Base-by-base conservation (phyloP, 2,888 invertebrate genomes). In the Noctua janthina region DNA sequence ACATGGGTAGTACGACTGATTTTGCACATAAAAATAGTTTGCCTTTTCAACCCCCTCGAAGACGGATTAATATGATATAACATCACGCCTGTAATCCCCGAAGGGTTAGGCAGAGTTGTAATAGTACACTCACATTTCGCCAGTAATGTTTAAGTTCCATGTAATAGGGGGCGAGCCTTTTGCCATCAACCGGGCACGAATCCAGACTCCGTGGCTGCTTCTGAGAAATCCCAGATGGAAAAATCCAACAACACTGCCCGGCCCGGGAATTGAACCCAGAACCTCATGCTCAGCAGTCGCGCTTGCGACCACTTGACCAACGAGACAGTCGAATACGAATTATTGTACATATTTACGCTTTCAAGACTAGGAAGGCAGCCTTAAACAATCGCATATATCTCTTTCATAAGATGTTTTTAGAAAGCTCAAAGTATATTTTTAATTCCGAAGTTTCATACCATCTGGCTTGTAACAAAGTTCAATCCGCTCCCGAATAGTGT, bases 361-460 rank as follows among this genome's bases (percentile, higher is more conserved):
- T 35, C 8, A 49, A 39, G 23, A 13, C 46, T 66, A 23, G 5
- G 29, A 46, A 54, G 8, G 8, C 2, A 17, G 8, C 1, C 59
- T 59, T 17, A 74, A 66, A 74, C 35, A 54, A 35, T 73, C n/a
- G 11, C 35, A 51, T 64, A 73, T 64, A 68, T 82, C 43, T 74
- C 2, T 79, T 54, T 20, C 51, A 54, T 51, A n/a, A 67, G 82
- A 83, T 69, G 43, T 76, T 74, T 39, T 83, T 62, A 35, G 43
- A 69, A 64, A 76, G 39, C n/a, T 64, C 35, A 64, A 81, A 83
- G 84, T 81, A 74, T 81, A 59, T 71, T 85, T 85, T 85, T 79
- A 82, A 86, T 86, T 86, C 75, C 75, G 1, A 86, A 86, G 84
- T 86, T 86, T 86, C 20, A 68, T 64, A 84, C 76, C 87, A 86